Conservation (phyloP, 2,113 vertebrate genomes). For the Eulemur macaco region DNA sequence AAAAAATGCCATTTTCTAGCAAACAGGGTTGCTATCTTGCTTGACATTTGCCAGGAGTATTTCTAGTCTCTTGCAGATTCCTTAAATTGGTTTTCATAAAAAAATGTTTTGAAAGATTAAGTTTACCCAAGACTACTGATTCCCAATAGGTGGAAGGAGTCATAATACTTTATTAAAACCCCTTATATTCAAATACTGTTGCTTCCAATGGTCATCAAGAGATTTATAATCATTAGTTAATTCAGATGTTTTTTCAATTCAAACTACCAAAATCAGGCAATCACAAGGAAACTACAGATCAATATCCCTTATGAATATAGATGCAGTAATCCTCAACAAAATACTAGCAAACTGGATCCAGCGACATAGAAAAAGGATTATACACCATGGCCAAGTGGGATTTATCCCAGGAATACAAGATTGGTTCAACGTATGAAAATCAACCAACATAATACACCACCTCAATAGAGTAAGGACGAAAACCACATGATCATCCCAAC, state of each 20-base stretch:
- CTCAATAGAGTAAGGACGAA: not conserved
- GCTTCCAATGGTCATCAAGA: not conserved
- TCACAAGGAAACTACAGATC: not conserved
- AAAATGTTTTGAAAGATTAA: not conserved
- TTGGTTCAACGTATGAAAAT: not conserved
- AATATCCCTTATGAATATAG: not conserved
- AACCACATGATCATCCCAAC: not conserved
- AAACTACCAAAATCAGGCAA: not conserved
- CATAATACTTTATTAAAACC: slow-evolving; percentile 5
- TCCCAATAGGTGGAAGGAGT: not conserved
- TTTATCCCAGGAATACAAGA: not conserved
- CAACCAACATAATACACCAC: not conserved
- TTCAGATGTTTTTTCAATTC: not conserved
- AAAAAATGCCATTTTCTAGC: slow-evolving; percentile 30
- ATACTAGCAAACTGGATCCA: not conserved
- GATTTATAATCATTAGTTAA: not conserved
- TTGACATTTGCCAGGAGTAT: not conserved
- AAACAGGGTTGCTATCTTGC: not conserved
- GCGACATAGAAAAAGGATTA: not conserved
- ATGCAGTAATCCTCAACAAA: slow-evolving; percentile 3
- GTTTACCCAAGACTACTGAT: not conserved
- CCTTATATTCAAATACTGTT: not conserved
- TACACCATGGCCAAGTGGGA: not conserved
- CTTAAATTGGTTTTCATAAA: slow-evolving; percentile 36
- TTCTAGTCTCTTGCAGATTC: not conserved